A percentile compares a stretch with the other conserved stretches of the same genome.
These are phyloP conservation scores for Elaphurus davidianus DNA, from an alignment of 2,113 vertebrate genomes.

Conservation along the genomic window DNA sequence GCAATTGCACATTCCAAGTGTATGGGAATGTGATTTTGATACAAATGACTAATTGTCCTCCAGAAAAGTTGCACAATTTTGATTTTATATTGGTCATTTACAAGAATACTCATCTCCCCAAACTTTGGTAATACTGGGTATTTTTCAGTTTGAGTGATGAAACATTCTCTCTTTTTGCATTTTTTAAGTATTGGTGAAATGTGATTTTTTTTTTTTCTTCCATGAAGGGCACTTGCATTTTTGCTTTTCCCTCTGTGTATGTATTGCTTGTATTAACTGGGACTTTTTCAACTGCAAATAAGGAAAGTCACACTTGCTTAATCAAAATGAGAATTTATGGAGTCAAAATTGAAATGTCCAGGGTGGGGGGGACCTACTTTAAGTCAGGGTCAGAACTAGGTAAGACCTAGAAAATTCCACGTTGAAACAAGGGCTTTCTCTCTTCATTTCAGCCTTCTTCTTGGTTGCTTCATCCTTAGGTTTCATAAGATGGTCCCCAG, in stretches of 20 bases:
- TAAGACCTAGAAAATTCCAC: not conserved
- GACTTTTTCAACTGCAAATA: not conserved
- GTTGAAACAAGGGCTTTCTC: not conserved
- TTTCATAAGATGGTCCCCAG: not conserved
- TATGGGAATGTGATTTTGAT: accelerated
- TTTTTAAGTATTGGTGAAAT: not conserved
- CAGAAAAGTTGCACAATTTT: not conserved
- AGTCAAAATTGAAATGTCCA: not conserved
- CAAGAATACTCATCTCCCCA: not conserved
- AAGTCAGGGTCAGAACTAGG: not conserved
- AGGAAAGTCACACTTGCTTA: not conserved
- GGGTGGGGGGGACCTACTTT: not conserved
- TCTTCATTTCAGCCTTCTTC: not conserved
- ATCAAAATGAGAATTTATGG: not conserved
- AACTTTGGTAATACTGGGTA: accelerated
- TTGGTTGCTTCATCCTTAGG: not conserved
- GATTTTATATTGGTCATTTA: no score
- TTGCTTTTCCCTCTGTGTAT: not conserved
- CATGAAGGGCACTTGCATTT: not conserved
- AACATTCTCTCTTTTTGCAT: not conserved
- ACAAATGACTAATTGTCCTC: not conserved
- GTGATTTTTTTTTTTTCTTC: not conserved
- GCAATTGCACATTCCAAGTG: not conserved
- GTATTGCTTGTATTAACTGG: not conserved
- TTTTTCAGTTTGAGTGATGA: not conserved